phyloP scores from a whole-genome alignment of 92 coral and sea anemone species.

The Porites divaricata region DNA sequence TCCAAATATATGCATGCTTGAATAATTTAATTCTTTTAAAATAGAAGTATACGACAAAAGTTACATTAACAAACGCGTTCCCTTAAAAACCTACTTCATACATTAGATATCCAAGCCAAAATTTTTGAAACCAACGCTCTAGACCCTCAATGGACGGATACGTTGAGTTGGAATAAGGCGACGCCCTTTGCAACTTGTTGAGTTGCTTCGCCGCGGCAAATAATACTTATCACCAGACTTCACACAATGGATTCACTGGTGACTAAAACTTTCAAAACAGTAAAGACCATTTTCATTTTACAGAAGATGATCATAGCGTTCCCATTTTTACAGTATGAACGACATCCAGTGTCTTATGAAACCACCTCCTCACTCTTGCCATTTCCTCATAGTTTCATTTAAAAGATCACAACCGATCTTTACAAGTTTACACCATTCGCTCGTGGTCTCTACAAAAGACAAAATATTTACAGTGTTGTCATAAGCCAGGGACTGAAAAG shows the following conservation, averaged over 20 bases:
- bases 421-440: conserved; percentile 1
- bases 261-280: background rate
- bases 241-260: no score
- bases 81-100: background rate
- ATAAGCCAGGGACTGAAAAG: background rate
- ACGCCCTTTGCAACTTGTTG: background rate
- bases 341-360: background rate
- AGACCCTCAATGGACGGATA: background rate
- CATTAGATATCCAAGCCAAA: background rate
- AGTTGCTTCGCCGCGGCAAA: no score
- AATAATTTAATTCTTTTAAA: conserved; percentile 15
- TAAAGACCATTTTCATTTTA: background rate
- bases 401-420: background rate
- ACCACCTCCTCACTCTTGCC: background rate
- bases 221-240: no score
- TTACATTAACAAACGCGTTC: background rate
- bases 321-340: background rate
- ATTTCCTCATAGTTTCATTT: background rate
- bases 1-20: background rate
- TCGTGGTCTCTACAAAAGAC: conserved; percentile 9
- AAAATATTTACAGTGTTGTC: background rate
- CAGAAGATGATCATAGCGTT: background rate
- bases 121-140: background rate
- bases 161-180: background rate
- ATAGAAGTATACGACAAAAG: background rate